These are phyloP conservation scores for Tor tambroides DNA, from an alignment of 2,113 vertebrate species.

Conservation along the genomic window DNA sequence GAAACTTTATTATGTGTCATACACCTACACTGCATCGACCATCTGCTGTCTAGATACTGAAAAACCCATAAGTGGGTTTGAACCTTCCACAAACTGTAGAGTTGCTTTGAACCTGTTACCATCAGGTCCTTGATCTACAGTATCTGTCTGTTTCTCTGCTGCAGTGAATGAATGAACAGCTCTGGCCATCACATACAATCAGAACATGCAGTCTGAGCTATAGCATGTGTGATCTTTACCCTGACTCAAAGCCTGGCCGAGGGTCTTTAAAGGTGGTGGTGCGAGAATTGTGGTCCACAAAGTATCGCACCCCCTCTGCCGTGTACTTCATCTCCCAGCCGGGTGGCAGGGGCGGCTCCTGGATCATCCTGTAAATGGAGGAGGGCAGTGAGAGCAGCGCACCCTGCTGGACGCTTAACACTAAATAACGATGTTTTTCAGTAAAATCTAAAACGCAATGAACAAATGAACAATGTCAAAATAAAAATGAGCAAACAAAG, in stretches of 20 bases:
- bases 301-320: conserved; percentile 94
- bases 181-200: not conserved
- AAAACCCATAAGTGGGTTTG: not conserved
- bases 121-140: not conserved
- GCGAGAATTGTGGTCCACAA: conserved; percentile 97
- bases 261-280: conserved; percentile 99
- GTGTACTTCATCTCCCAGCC: conserved; percentile 99
- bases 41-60: not conserved
- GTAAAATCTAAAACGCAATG: not conserved
- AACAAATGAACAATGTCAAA: not conserved
- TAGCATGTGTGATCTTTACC: conserved; percentile 77
- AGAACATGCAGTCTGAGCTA: not conserved
- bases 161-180: not conserved
- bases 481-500: conserved; percentile 11
- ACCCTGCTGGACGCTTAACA: conserved; percentile 25
- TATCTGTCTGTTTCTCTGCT: not conserved
- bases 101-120: not conserved
- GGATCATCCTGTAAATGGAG: conserved; percentile 88
- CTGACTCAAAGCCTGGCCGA: conserved; percentile 93
- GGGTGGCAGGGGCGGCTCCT: conserved; percentile 94
- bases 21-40: not conserved
- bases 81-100: not conserved
- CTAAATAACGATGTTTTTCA: not conserved
- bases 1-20: not conserved
- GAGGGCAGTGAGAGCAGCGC: conserved; percentile 33